These are phyloP conservation scores for Pachycephala philippinensis DNA, from an alignment of 2,113 vertebrate species.

Conservation along the genomic window DNA sequence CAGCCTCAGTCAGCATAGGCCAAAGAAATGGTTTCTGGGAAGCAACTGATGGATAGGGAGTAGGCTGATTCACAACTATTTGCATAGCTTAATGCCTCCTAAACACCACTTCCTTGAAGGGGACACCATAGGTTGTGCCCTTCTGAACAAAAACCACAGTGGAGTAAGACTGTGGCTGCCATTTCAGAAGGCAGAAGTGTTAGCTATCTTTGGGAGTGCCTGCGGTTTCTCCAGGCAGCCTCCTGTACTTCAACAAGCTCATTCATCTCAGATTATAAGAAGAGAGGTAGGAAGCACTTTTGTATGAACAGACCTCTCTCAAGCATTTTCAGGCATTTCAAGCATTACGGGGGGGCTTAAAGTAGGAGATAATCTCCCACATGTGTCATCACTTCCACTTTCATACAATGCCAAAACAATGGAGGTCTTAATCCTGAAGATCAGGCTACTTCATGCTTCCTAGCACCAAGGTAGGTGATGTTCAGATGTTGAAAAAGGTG, in stretches of 20 bases:
- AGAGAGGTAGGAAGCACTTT: background rate
- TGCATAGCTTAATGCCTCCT: background rate
- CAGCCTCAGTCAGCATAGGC: background rate
- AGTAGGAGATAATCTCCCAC: background rate
- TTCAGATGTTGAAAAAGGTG: background rate
- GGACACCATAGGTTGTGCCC: background rate
- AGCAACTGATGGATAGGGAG: background rate
- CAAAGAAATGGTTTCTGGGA: conserved; percentile 12
- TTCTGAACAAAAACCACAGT: background rate
- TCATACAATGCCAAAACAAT: background rate
- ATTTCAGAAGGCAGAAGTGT: background rate
- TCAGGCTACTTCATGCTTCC: background rate
- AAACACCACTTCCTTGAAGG: background rate
- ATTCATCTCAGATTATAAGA: background rate
- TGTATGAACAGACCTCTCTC: background rate
- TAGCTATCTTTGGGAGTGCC: background rate
- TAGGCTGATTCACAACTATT: background rate
- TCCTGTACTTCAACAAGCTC: background rate
- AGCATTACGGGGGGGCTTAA: background rate
- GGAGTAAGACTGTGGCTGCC: background rate
- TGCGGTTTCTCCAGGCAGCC: background rate
- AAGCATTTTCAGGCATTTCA: background rate
- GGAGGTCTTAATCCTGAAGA: background rate
- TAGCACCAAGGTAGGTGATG: background rate
- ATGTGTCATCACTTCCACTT: background rate